A percentile compares a stretch with the other conserved stretches of the same genome.
Evolutionary conservation across 1,140 invertebrate species (phyloP).

Genomic region (Dendrolimus punctatus): DNA sequence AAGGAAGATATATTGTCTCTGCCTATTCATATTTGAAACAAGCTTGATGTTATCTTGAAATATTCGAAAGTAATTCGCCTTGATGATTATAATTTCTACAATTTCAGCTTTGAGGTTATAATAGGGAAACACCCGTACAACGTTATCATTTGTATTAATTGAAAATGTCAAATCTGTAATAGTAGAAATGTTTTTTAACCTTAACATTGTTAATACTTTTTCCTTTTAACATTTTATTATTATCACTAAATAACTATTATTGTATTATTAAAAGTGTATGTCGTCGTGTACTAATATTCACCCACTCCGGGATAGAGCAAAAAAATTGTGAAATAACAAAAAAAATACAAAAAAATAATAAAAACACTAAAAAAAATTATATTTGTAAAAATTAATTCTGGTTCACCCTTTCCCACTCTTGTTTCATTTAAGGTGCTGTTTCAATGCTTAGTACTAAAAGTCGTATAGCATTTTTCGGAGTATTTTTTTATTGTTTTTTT

Average conservation of each 20-base stretch:
- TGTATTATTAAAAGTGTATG: constrained; percentile 42
- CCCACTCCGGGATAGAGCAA: constrained; percentile 59
- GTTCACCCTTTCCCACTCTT: constrained; percentile 2
- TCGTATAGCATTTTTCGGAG: constrained; percentile 3
- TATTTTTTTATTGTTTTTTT: constrained; percentile 10
- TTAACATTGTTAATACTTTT: constrained; percentile 21
- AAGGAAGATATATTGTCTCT: too few species aligned
- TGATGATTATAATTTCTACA: constrained; percentile 35
- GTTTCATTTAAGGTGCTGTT: not conserved
- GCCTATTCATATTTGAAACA: too few species aligned
- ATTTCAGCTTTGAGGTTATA: constrained; percentile 38
- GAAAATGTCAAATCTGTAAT: constrained; percentile 32
- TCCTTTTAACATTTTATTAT: constrained; percentile 17
- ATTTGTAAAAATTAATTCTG: constrained; percentile 43
- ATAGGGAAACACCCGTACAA: constrained; percentile 6
- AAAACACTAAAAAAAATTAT: constrained; percentile 22
- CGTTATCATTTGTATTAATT: constrained; percentile 17
- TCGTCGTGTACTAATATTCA: constrained; percentile 55
- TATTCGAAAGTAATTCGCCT: constrained; percentile 23
- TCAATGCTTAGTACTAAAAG: too few species aligned
- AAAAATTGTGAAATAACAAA: constrained; percentile 33
- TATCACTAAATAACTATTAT: constrained; percentile 15
- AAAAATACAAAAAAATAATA: constrained; percentile 36
- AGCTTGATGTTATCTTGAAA: too few species aligned
- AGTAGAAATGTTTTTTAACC: constrained; percentile 29